Evolutionary conservation across 2,113 vertebrate genomes (phyloP), one percentile per base, ranked within the genome.

Genomic region (Equus przewalskii): DNA sequence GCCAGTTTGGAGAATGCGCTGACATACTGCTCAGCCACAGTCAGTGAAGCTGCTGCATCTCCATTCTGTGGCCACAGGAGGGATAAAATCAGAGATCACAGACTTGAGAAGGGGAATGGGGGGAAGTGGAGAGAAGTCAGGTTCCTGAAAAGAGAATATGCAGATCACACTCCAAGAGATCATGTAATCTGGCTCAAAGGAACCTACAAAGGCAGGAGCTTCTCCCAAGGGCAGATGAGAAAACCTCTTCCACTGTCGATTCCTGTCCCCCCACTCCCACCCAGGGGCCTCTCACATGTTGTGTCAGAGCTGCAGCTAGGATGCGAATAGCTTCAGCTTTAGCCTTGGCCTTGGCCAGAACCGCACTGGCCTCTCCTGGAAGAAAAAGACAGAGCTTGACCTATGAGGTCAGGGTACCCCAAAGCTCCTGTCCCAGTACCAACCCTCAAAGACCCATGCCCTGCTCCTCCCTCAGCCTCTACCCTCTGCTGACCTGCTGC

Each of bases 1-100:
- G 99, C 99, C 82, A 99, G 99, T 90, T 99, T 99, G 89, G 99
- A 99, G 99, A 99, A 99, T 0, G 99, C 99, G 0, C 96, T 98
- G 85, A 99, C 99, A 0, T 99, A 99, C 98, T 99, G 99, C 96
- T 99, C 99, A 0, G 99, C 99, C 85, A 99, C 99, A 0, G 98
- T 99, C 5, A 99, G 98, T 0, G 99, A 99, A 8, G 99, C 99
- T 0, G 99, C 99, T 0, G 99, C 99, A 13, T 99, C 98, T 97
- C 99, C 99, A 0, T 99, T 99, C 99, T 99, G 97, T 83, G 72
- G 26, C n/a, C 93, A 96, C 33, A 6, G 15, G 28, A 67, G n/a
- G 91, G 15, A 80, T 70, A 80, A 78, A 93, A 86, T 82, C 85
- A 98, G 82, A 94, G 58, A 89, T 76, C 49, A 96, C 13, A 69